Conservation (phyloP, 2,113 vertebrate species). For the Brienomyrus longianalis region DNA sequence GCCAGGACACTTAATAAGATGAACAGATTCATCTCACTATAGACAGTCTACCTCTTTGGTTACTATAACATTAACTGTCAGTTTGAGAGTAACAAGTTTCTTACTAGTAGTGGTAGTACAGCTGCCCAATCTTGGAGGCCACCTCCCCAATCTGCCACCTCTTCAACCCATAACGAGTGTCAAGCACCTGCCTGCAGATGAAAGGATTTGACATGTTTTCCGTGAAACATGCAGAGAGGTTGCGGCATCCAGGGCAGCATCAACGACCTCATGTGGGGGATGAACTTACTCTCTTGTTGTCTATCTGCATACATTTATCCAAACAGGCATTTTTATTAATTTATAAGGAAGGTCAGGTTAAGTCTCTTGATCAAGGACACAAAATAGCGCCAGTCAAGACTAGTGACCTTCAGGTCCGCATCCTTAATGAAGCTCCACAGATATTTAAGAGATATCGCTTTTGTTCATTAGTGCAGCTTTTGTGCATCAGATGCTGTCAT, state of each 20-base stretch:
- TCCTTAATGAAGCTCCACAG: not conserved
- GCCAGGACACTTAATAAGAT: not conserved
- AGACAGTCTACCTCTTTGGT: not conserved
- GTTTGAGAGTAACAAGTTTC: conserved; percentile 15
- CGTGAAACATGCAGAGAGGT: not conserved
- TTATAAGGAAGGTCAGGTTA: not conserved
- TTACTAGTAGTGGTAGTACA: conserved; percentile 99
- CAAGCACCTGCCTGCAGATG: conserved; percentile 82
- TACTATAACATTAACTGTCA: not conserved
- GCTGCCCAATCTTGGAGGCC: conserved; percentile 96
- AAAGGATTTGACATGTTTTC: conserved; percentile 18
- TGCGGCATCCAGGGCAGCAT: not conserved
- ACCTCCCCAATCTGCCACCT: conserved; percentile 99
- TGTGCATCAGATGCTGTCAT: not conserved
- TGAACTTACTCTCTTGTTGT: not conserved
- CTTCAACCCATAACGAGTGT: conserved; percentile 94
- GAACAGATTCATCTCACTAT: not conserved
- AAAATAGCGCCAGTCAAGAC: not conserved
- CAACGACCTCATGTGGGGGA: not conserved
- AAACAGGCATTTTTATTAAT: not conserved
- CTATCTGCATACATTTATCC: not conserved
- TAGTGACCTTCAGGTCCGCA: not conserved
- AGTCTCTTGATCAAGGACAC: not conserved
- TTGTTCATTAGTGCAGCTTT: not conserved
- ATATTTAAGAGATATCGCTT: not conserved